Evolutionary conservation across 2,888 invertebrate species (phyloP).

Genomic region (Hydroisotoma schaefferi): DNA sequence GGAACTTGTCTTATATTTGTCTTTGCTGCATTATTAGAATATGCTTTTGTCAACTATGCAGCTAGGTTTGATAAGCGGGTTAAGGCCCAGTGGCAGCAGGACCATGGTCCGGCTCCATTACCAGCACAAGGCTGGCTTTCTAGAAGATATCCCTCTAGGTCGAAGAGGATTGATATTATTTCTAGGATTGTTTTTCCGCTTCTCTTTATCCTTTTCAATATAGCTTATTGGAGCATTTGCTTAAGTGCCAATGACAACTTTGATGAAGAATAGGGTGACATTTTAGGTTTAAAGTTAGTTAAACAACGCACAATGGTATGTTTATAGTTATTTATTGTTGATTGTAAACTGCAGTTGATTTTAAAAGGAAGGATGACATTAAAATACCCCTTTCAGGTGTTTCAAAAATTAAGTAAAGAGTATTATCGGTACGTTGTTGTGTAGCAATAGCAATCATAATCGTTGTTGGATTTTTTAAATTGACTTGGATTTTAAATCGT

Average conservation of each 20-base stretch:
- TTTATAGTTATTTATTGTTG: too few relatives aligned
- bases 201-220: conserved; percentile 52
- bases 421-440: too few relatives aligned
- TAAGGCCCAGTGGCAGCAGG: conserved; percentile 18
- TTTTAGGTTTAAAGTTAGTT: too few relatives aligned
- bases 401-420: too few relatives aligned
- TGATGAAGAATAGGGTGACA: neutral
- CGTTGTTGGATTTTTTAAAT: too few relatives aligned
- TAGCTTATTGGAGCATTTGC: conserved; percentile 53
- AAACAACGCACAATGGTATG: too few relatives aligned
- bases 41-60: conserved; percentile 58
- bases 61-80: conserved; percentile 49
- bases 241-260: conserved; percentile 27
- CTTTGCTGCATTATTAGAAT: conserved; percentile 58
- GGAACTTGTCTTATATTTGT: conserved; percentile 58
- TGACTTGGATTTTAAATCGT: too few relatives aligned
- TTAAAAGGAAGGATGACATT: too few relatives aligned
- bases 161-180: conserved; percentile 55
- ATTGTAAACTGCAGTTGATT: too few relatives aligned
- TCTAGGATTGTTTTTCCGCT: conserved; percentile 53
- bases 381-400: too few relatives aligned
- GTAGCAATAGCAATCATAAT: too few relatives aligned
- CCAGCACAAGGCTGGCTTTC: conserved; percentile 49
- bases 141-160: conserved; percentile 52
- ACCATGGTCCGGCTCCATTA: conserved; percentile 20